phyloP scores from a whole-genome alignment of 2,797 vertebrate species.

The Salarias fasciatus region DNA sequence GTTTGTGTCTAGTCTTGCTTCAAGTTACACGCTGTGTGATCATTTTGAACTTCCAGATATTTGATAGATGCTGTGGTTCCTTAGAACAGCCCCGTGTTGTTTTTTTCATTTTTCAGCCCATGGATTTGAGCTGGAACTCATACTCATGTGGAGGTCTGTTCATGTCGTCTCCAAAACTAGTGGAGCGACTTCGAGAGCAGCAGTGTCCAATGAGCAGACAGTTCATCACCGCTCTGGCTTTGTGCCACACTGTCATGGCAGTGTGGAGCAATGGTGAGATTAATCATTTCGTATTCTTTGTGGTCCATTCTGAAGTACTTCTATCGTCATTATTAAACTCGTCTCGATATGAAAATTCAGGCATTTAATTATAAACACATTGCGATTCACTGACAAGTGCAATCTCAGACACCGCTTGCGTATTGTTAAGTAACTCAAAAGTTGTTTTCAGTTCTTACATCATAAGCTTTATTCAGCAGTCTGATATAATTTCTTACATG shows the following conservation, averaged over 20 bases:
- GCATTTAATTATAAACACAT: too few species aligned
- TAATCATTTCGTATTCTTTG: background rate
- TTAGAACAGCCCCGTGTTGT: too few species aligned
- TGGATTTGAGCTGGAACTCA: slow-evolving; percentile 80
- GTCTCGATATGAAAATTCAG: too few species aligned
- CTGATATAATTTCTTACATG: background rate
- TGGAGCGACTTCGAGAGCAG: slow-evolving; percentile 67
- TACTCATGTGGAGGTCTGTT: slow-evolving; percentile 69
- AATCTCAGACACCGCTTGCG: too few species aligned
- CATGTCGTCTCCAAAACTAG: slow-evolving; percentile 77
- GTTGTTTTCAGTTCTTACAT: background rate
- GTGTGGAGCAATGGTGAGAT: slow-evolving; percentile 85
- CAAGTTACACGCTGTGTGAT: background rate
- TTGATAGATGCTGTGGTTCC: rapidly evolving
- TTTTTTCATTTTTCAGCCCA: slow-evolving; percentile 71
- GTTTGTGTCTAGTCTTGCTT: background rate
- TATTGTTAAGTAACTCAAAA: too few species aligned
- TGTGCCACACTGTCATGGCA: slow-evolving; percentile 94
- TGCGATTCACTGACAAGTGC: background rate
- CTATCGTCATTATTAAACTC: too few species aligned
- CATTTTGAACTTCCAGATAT: background rate
- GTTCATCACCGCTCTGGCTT: slow-evolving; percentile 88
- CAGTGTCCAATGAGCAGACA: slow-evolving; percentile 73
- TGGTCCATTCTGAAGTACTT: too few species aligned
- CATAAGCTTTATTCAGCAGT: background rate